Evolutionary conservation across 1,140 invertebrate genomes (phyloP), one percentile per base, ranked within the genome.

Genomic region (Eueides isabella): DNA sequence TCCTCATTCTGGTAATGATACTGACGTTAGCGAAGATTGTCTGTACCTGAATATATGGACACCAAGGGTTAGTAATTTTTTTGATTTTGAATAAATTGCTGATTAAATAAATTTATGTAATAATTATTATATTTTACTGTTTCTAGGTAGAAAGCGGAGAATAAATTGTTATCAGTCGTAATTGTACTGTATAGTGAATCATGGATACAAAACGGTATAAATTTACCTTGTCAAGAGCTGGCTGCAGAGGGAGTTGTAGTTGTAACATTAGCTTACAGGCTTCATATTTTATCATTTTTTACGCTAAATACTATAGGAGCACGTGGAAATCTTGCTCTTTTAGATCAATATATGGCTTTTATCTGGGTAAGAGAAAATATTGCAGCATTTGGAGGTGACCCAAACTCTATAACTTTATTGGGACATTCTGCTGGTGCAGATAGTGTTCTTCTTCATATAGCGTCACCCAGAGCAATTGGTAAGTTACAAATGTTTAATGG

Each of bases 291-390:
- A 69, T 95, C 96, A 6, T 97, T 97, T 90, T 94, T 98, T 48
- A 96, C 95, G 76, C 90, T 97, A 12, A 94, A 84, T 83, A 95
- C 92, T 14, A 69, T 85, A 9, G 74, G 75, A 71, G 94, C 94
- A 67, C 89, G 92, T 16, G 96, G 96, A 0, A 97, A 97, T 84
- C 94, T 96, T 29, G 96, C 96, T 2, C 81, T 97, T 12, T 89
- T 96, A 67, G 97, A 97, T 86, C 96, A 97, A 74, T 95, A 95
- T 72, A 84, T 96, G 68, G 96, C 96, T 1, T 80, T 98, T 16
- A 79, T 95, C 19, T 98, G 97, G 97, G 90, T 97, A 2, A 90
- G 95, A 65, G 93, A 95, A 68, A 96, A 97, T 87, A 96, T 97
- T 48, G 89, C 89, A 19, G 90, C 94, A 19, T 97, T 97, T 81